phyloP scores from a whole-genome alignment of 2,797 vertebrate genomes.

The Xyrichtys novacula region DNA sequence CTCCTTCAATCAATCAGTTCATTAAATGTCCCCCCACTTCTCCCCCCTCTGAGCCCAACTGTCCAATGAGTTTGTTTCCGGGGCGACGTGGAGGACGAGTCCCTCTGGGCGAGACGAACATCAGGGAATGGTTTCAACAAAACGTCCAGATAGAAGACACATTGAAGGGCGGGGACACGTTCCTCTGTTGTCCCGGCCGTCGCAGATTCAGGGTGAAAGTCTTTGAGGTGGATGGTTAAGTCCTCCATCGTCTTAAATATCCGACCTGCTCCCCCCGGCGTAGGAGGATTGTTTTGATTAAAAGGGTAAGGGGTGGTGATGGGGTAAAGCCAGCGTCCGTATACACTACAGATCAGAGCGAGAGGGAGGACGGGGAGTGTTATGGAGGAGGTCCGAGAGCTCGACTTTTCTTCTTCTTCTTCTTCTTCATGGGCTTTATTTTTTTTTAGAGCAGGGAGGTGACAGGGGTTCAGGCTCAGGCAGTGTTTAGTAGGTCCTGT shows the following conservation, averaged over 20 bases:
- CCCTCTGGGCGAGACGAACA: too few species aligned
- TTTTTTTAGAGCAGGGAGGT: constrained; percentile 46
- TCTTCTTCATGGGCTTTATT: constrained; percentile 71
- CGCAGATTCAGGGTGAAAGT: constrained; percentile 45
- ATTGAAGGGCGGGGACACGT: constrained; percentile 24
- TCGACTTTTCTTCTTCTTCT: constrained; percentile 76
- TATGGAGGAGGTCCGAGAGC: constrained; percentile 65
- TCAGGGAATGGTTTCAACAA: constrained; percentile 55
- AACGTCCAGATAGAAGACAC: constrained; percentile 45
- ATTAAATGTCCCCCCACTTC: constrained; percentile 52
- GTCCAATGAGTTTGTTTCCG: constrained; percentile 55
- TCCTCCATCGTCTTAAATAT: constrained; percentile 52
- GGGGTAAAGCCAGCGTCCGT: constrained; percentile 60
- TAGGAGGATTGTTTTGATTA: constrained; percentile 11
- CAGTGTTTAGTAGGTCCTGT: constrained; percentile 95
- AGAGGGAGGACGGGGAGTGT: constrained; percentile 61
- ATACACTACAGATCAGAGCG: constrained; percentile 69
- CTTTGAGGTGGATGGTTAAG: constrained; percentile 55
- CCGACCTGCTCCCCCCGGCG: constrained; percentile 52
- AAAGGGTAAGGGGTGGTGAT: neutral
- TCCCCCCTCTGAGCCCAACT: constrained; percentile 31
- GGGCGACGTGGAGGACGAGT: constrained; percentile 42
- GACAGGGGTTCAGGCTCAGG: constrained; percentile 81
- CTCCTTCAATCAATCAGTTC: constrained; percentile 68
- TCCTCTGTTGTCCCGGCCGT: constrained; percentile 41